Percentiles rank a stretch among this genome's conserved stretches.
Conservation (phyloP, 2,113 vertebrate species). For the cattle (Bos taurus) region DNA sequence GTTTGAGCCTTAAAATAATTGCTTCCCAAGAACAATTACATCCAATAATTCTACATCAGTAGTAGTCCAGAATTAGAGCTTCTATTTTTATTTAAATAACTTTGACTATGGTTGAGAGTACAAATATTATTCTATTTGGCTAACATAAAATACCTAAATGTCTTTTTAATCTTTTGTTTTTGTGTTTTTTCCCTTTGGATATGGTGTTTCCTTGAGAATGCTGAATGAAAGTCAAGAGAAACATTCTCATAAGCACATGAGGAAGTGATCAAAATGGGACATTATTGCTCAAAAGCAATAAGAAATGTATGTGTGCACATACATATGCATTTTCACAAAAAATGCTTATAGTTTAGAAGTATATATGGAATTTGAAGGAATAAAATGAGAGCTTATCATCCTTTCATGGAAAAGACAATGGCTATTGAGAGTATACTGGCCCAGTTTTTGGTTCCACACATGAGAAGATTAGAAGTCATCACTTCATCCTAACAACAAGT, state of each 20-base stretch:
- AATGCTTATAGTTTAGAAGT: not conserved
- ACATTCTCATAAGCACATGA: not conserved
- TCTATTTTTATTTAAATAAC: not conserved
- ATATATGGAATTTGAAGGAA: not conserved
- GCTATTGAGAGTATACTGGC: not conserved
- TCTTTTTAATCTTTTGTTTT: not conserved
- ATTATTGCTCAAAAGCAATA: not conserved
- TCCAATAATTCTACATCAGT: not conserved
- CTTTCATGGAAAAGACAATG: not conserved
- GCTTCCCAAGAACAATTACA: not conserved
- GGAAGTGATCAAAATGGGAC: not conserved
- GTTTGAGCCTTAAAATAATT: not conserved
- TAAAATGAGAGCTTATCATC: not conserved
- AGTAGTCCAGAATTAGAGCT: not conserved
- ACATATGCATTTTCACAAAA: not conserved
- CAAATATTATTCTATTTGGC: conserved; percentile 3
- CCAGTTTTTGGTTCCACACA: not conserved
- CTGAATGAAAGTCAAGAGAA: not conserved
- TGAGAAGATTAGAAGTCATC: not conserved
- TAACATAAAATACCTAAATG: not conserved
- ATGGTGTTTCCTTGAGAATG: not conserved
- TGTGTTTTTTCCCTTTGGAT: not conserved
- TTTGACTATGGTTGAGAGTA: not conserved
- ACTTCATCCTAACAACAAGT: not conserved
- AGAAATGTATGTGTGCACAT: not conserved